Percentiles rank a stretch among this genome's conserved stretches.
These are phyloP conservation scores for Heterochromis multidens DNA, from an alignment of 2,113 vertebrate species.

Conservation along the genomic window DNA sequence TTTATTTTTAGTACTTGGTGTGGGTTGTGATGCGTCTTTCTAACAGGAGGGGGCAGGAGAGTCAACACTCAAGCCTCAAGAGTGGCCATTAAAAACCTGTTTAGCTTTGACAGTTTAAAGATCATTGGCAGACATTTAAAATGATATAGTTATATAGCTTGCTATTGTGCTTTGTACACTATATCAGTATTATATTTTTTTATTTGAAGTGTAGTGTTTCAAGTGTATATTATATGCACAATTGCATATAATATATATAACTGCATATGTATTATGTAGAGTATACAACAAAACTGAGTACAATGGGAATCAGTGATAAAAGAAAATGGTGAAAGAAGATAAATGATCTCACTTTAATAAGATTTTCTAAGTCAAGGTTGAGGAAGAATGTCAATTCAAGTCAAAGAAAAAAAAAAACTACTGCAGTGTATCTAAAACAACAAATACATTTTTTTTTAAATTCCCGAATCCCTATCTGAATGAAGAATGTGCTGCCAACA, in stretches of 20 bases:
- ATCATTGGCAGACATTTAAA: background rate
- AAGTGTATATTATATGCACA: too few relatives aligned
- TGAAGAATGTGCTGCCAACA: background rate
- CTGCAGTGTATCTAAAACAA: background rate
- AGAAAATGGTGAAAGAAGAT: background rate
- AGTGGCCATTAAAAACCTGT: background rate
- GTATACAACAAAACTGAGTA: too few relatives aligned
- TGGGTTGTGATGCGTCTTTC: background rate
- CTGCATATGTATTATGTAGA: too few relatives aligned
- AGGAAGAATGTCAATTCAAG: background rate
- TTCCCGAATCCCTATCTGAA: background rate
- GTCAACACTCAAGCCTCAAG: background rate
- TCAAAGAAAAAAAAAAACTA: background rate
- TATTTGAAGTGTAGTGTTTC: too few relatives aligned
- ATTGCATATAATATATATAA: too few relatives aligned
- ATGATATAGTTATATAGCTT: background rate
- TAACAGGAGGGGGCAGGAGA: constrained; percentile 16
- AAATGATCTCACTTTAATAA: background rate
- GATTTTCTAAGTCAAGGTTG: background rate
- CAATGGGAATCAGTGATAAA: too few relatives aligned
- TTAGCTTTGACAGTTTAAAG: background rate
- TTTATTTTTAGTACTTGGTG: background rate
- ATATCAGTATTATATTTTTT: too few relatives aligned
- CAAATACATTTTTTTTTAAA: background rate
- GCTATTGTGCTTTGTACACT: too few relatives aligned